Evolutionary conservation across 2,888 invertebrate species (phyloP).

Genomic region (Melanophora roralis): DNA sequence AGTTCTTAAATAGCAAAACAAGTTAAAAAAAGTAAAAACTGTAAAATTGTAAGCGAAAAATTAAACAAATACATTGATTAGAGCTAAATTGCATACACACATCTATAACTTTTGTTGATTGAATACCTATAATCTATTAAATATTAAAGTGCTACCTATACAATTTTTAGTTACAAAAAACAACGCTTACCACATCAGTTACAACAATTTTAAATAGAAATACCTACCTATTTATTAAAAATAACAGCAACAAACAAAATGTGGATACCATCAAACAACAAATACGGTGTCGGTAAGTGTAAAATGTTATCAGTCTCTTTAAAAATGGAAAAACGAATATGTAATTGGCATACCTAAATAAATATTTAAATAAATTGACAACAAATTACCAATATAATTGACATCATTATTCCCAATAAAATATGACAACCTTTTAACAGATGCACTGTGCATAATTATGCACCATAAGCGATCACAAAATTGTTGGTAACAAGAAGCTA

Average conservation of each 20-base stretch:
- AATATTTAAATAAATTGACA: too few species aligned
- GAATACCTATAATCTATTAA: too few species aligned
- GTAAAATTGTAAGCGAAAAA: background rate
- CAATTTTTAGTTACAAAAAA: too few species aligned
- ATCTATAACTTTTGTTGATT: too few species aligned
- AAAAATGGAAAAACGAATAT: background rate
- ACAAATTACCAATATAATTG: background rate
- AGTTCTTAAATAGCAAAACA: slow-evolving; percentile 48
- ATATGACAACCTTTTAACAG: background rate
- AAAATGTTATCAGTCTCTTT: background rate
- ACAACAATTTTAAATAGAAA: slow-evolving; percentile 7
- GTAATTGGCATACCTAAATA: too few species aligned
- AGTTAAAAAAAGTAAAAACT: slow-evolving; percentile 7
- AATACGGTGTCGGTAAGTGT: slow-evolving; percentile 77
- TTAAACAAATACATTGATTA: too few species aligned
- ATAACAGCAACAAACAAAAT: slow-evolving; percentile 66
- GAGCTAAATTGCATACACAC: too few species aligned
- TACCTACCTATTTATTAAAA: too few species aligned
- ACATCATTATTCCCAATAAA: background rate
- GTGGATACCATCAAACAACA: slow-evolving; percentile 77
- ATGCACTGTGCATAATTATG: too few species aligned
- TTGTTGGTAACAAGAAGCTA: background rate
- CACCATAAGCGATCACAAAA: background rate
- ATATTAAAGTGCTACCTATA: too few species aligned
- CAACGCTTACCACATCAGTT: background rate